A percentile compares a stretch with the other conserved stretches of the same genome.
These are phyloP conservation scores for Calyptommatus sinebrachiatus DNA, from an alignment of 2,113 vertebrate species.

Conservation along the genomic window DNA sequence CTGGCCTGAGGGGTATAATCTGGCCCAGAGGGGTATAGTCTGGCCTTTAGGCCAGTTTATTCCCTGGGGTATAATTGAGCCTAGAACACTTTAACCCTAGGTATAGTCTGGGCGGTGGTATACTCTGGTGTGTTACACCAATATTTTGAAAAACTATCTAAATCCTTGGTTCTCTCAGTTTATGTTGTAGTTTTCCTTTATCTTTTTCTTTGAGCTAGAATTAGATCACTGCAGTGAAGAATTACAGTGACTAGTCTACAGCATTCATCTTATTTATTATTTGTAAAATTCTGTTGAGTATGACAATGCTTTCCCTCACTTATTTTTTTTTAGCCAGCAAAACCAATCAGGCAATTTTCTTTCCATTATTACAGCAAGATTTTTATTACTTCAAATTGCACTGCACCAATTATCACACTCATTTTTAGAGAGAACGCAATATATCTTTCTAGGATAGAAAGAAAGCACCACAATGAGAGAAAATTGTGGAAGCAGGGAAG, in stretches of 20 bases:
- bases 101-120: too few species aligned
- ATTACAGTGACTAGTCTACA: neutral
- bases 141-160: neutral
- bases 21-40: too few species aligned
- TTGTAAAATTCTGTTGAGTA: neutral
- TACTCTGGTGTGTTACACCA: too few species aligned
- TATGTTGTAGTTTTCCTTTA: neutral
- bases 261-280: conserved; percentile 6
- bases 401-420: conserved; percentile 21
- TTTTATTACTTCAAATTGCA: conserved; percentile 52
- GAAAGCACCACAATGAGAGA: conserved; percentile 27
- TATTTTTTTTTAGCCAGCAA: conserved; percentile 9
- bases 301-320: conserved; percentile 18
- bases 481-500: neutral
- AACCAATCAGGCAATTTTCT: conserved; percentile 45
- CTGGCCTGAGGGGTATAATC: too few species aligned
- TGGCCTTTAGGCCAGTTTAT: too few species aligned
- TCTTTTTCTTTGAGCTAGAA: conserved; percentile 14
- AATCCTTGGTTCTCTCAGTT: neutral
- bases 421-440: conserved; percentile 40
- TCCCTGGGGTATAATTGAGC: too few species aligned
- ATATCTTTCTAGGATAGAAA: conserved; percentile 31
- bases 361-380: conserved; percentile 22
- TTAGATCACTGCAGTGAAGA: neutral
- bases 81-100: too few species aligned